A percentile compares a stretch with the other conserved stretches of the same genome.
Evolutionary conservation across 2,113 vertebrate species (phyloP).

Genomic region (Gallinago media): DNA sequence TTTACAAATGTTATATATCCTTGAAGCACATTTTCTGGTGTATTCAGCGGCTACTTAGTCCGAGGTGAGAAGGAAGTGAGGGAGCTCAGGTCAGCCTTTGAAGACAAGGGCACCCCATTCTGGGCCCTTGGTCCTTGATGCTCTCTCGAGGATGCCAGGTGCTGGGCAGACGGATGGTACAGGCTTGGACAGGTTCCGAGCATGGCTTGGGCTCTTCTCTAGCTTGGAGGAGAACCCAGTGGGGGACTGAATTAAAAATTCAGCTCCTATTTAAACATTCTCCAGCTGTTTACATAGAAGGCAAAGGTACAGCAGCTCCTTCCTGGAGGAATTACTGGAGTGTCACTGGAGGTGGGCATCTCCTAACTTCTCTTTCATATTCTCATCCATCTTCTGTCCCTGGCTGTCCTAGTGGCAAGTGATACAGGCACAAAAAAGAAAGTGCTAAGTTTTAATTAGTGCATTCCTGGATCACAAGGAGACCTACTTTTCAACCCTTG

Average conservation of each 20-base stretch:
- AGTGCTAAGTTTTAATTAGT: background rate
- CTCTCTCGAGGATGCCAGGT: accelerated
- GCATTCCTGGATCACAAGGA: background rate
- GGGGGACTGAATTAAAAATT: too few species aligned
- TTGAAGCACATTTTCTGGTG: background rate
- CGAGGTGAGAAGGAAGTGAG: accelerated
- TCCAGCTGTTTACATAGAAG: background rate
- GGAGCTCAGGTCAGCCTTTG: background rate
- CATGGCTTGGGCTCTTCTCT: accelerated
- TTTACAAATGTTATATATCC: background rate
- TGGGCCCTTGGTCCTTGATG: background rate
- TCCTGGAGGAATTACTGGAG: background rate
- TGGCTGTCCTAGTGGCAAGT: background rate
- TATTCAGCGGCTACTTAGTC: background rate
- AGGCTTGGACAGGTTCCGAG: background rate
- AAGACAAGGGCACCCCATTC: accelerated
- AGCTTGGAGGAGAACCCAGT: background rate
- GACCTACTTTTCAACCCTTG: background rate
- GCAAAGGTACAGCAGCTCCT: background rate
- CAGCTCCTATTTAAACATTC: background rate
- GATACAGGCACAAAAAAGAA: background rate
- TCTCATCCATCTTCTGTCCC: background rate
- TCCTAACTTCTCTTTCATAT: background rate
- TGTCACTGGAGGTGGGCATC: background rate
- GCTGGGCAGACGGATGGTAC: background rate